phyloP scores from a whole-genome alignment of 2,113 vertebrate species.

The Nesospiza acunhae region DNA sequence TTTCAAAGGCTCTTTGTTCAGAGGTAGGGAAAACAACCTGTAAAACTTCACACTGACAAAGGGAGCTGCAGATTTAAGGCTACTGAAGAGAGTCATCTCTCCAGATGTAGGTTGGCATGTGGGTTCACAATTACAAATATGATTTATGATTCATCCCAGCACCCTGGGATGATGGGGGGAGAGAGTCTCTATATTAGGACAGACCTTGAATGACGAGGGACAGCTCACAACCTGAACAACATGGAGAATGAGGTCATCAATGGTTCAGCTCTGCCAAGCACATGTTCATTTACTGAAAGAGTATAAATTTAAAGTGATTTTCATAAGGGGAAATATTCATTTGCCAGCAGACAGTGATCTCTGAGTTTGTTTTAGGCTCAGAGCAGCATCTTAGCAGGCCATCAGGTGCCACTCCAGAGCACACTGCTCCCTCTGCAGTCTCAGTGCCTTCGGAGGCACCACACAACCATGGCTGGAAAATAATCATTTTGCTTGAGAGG shows the following conservation, averaged over 20 bases:
- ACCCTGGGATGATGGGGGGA: neutral
- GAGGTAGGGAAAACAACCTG: constrained; percentile 32
- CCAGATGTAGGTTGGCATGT: constrained; percentile 56
- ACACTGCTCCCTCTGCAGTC: neutral
- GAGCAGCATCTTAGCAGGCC: neutral
- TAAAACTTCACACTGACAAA: constrained; percentile 10
- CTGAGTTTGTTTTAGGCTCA: neutral
- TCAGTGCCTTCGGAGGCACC: neutral
- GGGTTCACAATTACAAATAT: constrained; percentile 17
- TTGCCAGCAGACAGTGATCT: neutral
- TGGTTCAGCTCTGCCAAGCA: neutral
- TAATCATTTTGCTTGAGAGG: neutral
- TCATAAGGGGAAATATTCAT: neutral
- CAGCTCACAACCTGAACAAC: constrained; percentile 26
- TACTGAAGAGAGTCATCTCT: constrained; percentile 25
- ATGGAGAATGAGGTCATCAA: constrained; percentile 28
- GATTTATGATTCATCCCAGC: constrained; percentile 54
- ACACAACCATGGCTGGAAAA: neutral
- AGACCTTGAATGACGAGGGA: neutral
- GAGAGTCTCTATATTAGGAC: constrained; percentile 22
- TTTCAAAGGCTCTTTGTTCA: constrained; percentile 54
- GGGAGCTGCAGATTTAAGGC: constrained; percentile 28
- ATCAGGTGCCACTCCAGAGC: neutral
- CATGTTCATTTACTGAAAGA: neutral
- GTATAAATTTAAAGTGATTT: neutral